Conservation (phyloP, 2,797 vertebrate species). For the Cirrhinus molitorella region DNA sequence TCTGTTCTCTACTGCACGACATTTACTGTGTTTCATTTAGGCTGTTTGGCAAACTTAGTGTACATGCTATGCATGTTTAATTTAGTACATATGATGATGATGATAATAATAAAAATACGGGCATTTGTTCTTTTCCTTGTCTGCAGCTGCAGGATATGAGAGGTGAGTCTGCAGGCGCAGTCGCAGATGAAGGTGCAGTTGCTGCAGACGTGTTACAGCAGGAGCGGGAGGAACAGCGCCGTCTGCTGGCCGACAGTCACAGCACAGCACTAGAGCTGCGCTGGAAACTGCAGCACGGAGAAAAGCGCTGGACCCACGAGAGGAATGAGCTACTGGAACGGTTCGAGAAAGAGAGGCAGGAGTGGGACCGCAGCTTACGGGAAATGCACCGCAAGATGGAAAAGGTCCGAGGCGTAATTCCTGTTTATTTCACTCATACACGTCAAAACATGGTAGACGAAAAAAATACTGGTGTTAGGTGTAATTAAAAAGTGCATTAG, state of each 20-base stretch:
- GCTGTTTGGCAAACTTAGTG: background rate
- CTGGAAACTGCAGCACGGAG: conserved; percentile 92
- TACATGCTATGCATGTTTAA: background rate
- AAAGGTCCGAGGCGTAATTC: conserved; percentile 73
- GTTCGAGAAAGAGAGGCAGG: conserved; percentile 85
- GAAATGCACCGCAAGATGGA: conserved; percentile 88
- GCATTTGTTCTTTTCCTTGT: background rate
- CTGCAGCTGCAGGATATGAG: conserved; percentile 77
- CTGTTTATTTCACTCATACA: background rate
- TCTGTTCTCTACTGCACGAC: background rate
- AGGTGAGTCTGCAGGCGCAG: conserved; percentile 68
- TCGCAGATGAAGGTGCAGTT: conserved; percentile 65
- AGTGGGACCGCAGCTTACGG: conserved; percentile 88
- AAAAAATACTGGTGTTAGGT: too few species aligned
- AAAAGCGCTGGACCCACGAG: conserved; percentile 91
- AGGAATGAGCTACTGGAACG: conserved; percentile 87
- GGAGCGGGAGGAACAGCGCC: conserved; percentile 88
- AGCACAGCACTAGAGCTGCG: conserved; percentile 88
- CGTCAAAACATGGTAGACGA: background rate
- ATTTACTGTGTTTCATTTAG: background rate
- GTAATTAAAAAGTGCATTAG: too few species aligned
- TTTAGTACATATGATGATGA: background rate
- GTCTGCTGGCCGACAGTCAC: conserved; percentile 90
- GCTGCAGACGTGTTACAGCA: conserved; percentile 73
- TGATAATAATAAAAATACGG: background rate